Evolutionary conservation across 2,888 invertebrate species (phyloP).

Genomic region (Acanthococcus lagerstroemiae): DNA sequence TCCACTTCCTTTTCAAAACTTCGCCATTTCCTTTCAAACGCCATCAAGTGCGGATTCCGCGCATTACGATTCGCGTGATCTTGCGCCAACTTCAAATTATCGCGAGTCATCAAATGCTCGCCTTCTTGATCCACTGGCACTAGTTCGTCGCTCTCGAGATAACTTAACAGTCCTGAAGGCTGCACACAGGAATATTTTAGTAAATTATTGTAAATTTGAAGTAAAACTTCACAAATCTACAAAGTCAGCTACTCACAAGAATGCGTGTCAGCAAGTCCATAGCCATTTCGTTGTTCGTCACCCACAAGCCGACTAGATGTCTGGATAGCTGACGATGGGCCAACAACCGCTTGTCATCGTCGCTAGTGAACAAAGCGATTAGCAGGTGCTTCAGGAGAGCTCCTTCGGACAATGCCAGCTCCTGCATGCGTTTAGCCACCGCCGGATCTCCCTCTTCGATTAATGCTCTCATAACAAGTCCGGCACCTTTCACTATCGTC

Average conservation of each 20-base stretch:
- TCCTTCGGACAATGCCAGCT: constrained; percentile 89
- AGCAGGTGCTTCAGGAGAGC: constrained; percentile 87
- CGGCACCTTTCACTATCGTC: constrained; percentile 94
- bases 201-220: neutral
- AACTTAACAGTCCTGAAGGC: constrained; percentile 85
- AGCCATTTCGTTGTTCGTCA: constrained; percentile 85
- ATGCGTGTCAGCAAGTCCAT: constrained; percentile 75
- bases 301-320: constrained; percentile 91
- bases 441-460: constrained; percentile 94
- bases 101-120: constrained; percentile 57
- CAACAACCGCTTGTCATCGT: constrained; percentile 67
- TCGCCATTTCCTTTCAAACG: constrained; percentile 59
- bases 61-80: constrained; percentile 59
- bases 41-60: constrained; percentile 60
- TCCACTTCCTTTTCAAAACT: constrained; percentile 76
- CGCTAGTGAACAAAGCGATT: constrained; percentile 74
- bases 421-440: constrained; percentile 88
- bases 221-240: neutral
- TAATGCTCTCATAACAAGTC: constrained; percentile 90
- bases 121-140: constrained; percentile 66
- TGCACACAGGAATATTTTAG: constrained; percentile 44
- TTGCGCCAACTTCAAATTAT: constrained; percentile 90
- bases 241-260: constrained; percentile 66
- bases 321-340: constrained; percentile 85
- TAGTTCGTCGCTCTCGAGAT: constrained; percentile 75